phyloP scores from a whole-genome alignment of 2,888 invertebrate species.

The Drosophila subquinaria region DNA sequence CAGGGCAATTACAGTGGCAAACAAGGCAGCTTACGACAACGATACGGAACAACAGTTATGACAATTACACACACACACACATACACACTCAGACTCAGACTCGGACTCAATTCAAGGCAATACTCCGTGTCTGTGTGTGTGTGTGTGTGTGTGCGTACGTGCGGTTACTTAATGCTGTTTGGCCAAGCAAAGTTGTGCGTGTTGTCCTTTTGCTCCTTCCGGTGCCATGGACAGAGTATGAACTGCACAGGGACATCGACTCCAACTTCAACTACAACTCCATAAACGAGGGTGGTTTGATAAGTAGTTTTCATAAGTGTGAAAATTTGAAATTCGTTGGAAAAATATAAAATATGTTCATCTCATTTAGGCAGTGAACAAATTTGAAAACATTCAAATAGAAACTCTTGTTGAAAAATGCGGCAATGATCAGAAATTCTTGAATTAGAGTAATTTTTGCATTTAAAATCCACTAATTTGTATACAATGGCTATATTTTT shows the following conservation, averaged over 20 bases:
- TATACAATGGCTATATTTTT: too few relatives aligned
- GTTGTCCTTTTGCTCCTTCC: slow-evolving; percentile 61
- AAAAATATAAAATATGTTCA: background rate
- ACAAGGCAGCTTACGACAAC: slow-evolving; percentile 56
- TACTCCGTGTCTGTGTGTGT: background rate
- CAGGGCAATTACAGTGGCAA: slow-evolving; percentile 75
- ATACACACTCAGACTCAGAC: background rate
- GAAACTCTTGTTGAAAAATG: too few relatives aligned
- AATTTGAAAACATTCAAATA: too few relatives aligned
- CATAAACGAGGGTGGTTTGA: background rate
- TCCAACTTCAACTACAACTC: slow-evolving; percentile 1
- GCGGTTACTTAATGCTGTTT: slow-evolving; percentile 77
- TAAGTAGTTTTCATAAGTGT: background rate
- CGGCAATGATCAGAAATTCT: too few relatives aligned
- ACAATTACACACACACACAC: slow-evolving; percentile 59
- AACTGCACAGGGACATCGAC: slow-evolving; percentile 7
- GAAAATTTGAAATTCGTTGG: background rate
- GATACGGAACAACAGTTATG: slow-evolving; percentile 72
- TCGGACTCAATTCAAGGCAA: background rate
- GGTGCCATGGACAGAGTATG: slow-evolving; percentile 34
- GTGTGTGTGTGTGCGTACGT: slow-evolving; percentile 55
- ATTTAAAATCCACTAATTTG: too few relatives aligned
- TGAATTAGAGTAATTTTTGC: too few relatives aligned
- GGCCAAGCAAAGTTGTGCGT: slow-evolving; percentile 66
- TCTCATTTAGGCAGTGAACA: too few relatives aligned